Evolutionary conservation across 2,888 invertebrate genomes (phyloP), one percentile per base, ranked within the genome.

Genomic region (Limnephilus lunatus): DNA sequence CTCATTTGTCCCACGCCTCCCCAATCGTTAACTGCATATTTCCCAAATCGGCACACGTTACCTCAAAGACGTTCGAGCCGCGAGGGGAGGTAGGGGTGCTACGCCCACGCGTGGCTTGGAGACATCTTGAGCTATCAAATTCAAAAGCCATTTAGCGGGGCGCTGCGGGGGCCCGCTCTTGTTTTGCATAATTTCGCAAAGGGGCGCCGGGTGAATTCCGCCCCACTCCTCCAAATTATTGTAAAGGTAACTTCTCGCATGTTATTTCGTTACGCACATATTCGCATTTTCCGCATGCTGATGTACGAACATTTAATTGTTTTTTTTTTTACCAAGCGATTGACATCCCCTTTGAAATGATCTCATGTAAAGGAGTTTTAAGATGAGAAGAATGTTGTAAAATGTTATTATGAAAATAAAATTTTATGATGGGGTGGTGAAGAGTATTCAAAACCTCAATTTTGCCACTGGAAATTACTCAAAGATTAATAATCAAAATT

Each of bases 101-200:
- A 44, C 35, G 85, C 35, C 83, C 35, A 83, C 83, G 85, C 86
- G 80, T 31, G 91, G 68, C 85, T 35, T 86, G 93, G 92, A 92
- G 92, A 93, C 85, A 93, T 93, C 92, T 93, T 92, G 93, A 93
- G 93, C 91, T 92, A 93, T 93, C 93, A 93, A 93, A 93, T 93
- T 93, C 92, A 93, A 93, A 93, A 93, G 93, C 92, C 93, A 93
- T 92, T 93, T 93, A 92, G 92, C 90, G 91, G 80, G 90, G 85
- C 85, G 85, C 91, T 89, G 44, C 91, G 90, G 85, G 92, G 86
- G 89, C 92, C 80, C 91, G 88, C 91, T 81, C 92, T 91, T 92
- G 93, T 92, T 93, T 92, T 93, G 93, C 92, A 93, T 93, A 93
- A 93, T 92, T 90, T 92, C 92, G 82, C 53, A 80, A 82, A 89